phyloP scores from a whole-genome alignment of 2,797 vertebrate genomes.

The Cygnus olor region DNA sequence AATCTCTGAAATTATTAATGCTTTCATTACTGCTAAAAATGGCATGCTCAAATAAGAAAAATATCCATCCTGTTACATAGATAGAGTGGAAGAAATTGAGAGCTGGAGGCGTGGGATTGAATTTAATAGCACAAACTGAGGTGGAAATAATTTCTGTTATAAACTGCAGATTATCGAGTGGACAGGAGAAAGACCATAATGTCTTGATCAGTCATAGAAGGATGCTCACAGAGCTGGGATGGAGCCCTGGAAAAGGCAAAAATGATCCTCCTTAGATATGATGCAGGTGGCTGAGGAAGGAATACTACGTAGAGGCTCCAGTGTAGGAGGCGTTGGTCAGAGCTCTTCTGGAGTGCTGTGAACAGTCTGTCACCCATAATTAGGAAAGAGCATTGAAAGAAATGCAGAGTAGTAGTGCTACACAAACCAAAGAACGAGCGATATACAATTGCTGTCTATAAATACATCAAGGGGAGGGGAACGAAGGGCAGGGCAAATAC shows the following conservation, averaged over 20 bases:
- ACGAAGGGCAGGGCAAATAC: conserved; percentile 61
- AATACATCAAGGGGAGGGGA: conserved; percentile 57
- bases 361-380: background rate
- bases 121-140: background rate
- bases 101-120: background rate
- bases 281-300: background rate
- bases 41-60: background rate
- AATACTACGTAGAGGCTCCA: rapidly evolving
- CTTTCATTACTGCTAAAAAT: background rate
- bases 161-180: background rate
- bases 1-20: background rate
- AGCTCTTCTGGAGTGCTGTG: background rate
- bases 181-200: background rate
- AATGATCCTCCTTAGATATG: background rate
- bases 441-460: conserved; percentile 56
- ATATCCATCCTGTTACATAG: background rate
- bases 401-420: background rate
- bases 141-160: background rate
- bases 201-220: background rate
- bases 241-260: background rate
- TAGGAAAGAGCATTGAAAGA: background rate
- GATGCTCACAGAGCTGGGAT: background rate
- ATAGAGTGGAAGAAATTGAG: background rate
- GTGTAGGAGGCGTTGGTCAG: background rate
- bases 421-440: conserved; percentile 36